These are phyloP conservation scores for Drosophila monieri DNA, from an alignment of 2,888 invertebrate species.

Conservation along the genomic window DNA sequence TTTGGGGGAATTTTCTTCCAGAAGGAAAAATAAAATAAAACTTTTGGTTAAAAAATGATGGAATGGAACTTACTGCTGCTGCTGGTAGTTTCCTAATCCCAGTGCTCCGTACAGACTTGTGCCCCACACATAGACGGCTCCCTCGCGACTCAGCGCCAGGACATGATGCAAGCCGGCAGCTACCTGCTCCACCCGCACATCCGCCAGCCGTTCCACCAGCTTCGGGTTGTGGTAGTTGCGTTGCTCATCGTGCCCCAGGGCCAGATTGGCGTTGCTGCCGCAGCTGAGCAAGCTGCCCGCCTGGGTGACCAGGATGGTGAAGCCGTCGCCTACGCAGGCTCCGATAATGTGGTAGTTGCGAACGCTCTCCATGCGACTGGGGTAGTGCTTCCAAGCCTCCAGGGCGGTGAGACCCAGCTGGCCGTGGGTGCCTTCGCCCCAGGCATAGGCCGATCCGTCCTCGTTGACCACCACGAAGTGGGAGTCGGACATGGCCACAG, in stretches of 20 bases:
- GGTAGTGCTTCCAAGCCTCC: conserved; percentile 85
- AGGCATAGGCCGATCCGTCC: conserved; percentile 87
- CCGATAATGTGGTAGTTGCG: conserved; percentile 87
- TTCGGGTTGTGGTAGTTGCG: conserved; percentile 86
- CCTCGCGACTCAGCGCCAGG: conserved; percentile 86
- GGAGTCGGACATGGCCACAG: conserved; percentile 86
- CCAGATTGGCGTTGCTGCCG: conserved; percentile 87
- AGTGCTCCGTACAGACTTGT: conserved; percentile 86
- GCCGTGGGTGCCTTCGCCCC: conserved; percentile 88
- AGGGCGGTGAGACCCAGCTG: conserved; percentile 87
- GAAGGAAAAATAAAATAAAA: neutral
- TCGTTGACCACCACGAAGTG: conserved; percentile 86
- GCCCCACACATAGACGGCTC: conserved; percentile 88
- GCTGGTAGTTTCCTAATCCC: conserved; percentile 84
- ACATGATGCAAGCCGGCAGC: conserved; percentile 88
- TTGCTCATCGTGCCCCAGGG: conserved; percentile 88
- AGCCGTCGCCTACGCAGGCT: conserved; percentile 87
- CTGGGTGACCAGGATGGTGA: conserved; percentile 88
- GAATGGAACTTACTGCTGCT: conserved; percentile 71
- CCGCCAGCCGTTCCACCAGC: conserved; percentile 85
- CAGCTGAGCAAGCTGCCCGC: conserved; percentile 89
- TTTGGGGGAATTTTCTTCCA: conserved; percentile 77
- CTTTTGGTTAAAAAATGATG: neutral
- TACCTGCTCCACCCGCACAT: conserved; percentile 86
- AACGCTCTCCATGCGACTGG: conserved; percentile 86